Base-by-base conservation (phyloP, 2,888 invertebrate genomes). In the Tachina fera region DNA sequence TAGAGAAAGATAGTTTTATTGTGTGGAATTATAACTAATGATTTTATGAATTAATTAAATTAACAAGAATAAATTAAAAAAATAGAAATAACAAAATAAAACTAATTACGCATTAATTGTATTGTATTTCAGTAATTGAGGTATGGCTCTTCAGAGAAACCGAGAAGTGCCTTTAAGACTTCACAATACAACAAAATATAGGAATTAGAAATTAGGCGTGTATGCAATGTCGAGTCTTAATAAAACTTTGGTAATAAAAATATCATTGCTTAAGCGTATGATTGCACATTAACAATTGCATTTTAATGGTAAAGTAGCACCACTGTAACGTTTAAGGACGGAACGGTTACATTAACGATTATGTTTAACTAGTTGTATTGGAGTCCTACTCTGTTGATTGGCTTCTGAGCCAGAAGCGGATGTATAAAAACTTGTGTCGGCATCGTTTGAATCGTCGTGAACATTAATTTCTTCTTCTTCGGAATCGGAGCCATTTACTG, bases 391-490 rank as follows among this genome's bases (percentile, higher is more conserved):
- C 70, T 88, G 43, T 83, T 87, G 65, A 77, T 84, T 84, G 61
- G 79, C 74, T 31, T 79, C 82, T 13, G 87, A 68, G 11, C 61
- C 67, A 4, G 85, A 83, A 22, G 80, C 88, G 87, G 68, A 63
- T 1, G 87, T 79, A 31, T 87, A 86, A 41, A 87, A 87, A 9
- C 86, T 84, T 31, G 86, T 67, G 16, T 87, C 87, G 9, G 91
- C 92, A 87, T 90, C 90, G 72, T 92, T 91, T 92, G 94, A 82
- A 88, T 97, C 97, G 80, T 93, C 93, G 90, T 97, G 96, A 10
- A 97, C 97, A 92, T 97, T 97, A 90, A 97, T 97, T 93, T 97
- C 97, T 96, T 97, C 97, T 22, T 92, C 92, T 72, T 90, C 90
- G 14, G 92, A 91, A 76, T 92, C 92, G 6, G 92, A 92, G 76